phyloP scores from a whole-genome alignment of 2,888 invertebrate genomes.

The Agriotes lineatus region DNA sequence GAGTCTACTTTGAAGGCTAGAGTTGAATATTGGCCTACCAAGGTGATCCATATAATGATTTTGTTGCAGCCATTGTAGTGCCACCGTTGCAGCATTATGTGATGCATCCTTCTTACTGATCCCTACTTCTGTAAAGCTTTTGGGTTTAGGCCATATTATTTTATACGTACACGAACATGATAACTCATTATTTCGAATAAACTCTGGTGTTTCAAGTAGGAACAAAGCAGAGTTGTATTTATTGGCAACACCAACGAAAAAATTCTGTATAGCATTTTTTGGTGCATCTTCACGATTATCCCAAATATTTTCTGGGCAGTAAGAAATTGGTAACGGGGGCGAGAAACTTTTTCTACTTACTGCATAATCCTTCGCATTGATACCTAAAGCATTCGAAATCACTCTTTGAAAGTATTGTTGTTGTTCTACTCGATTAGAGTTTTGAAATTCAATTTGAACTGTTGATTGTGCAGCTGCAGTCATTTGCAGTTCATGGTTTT shows the following conservation, averaged over 20 bases:
- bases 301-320: no score
- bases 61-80: slow-evolving; percentile 69
- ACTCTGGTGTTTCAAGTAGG: not conserved
- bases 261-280: not conserved
- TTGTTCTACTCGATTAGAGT: no score
- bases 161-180: not conserved
- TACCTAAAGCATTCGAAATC: not conserved
- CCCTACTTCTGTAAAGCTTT: slow-evolving; percentile 68
- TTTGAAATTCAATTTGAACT: no score
- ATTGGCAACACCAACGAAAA: not conserved
- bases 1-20: not conserved
- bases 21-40: not conserved
- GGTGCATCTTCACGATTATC: no score
- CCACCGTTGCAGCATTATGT: slow-evolving; percentile 68
- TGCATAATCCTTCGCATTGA: not conserved
- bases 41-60: slow-evolving; percentile 63
- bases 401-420: not conserved
- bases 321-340: no score
- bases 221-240: not conserved
- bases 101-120: slow-evolving; percentile 69
- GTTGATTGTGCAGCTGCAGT: no score
- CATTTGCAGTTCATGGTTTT: no score
- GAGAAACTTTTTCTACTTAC: no score
- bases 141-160: slow-evolving; percentile 70
- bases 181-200: not conserved